Base-by-base conservation (phyloP, 2,888 invertebrate species). In the Augiades crinisus region DNA sequence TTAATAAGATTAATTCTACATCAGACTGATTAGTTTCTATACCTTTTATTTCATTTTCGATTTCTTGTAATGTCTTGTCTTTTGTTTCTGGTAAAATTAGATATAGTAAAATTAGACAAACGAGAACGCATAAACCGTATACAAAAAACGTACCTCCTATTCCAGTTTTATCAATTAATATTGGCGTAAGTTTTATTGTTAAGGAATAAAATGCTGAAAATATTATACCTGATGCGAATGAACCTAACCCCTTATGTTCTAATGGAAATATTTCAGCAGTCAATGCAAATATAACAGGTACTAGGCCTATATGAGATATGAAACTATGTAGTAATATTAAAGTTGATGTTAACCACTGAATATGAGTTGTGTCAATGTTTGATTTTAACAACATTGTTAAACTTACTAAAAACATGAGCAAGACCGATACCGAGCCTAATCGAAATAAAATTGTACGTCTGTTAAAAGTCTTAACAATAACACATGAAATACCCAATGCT, bases 81-180 rank as follows among this genome's bases (percentile, higher is more conserved):
- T 75, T 76, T 2, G 76, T 76, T 58, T 77, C 77, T 10, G 72
- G 72, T 14, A 77, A 27, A 16, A 70, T 55, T 36, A 59, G 69
- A 54, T 65, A 66, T 27, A 75, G 54, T 14, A 65, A n/a, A 1
- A 60, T 3, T 1, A 72, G 55, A 55, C 67, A 64, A 3, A 68
- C 5, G 5, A 59, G 36, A 16, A 74, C 54, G 37, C 52, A 43
- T 0, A 60, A 10, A 2, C 65, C 72, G 30, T 63, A 75, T 3
- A 69, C 61, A 5, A 53, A 57, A 56, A 66, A 75, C 0, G 67
- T 64, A 0, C 70, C 68, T 2, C 62, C 57, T 0, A 75, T 36
- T 2, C 70, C 68, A 2, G 58, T 63, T 10, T 47, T 36, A 7
- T 64, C 59, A 33, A 75, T 68, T 47, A 75, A 59, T 36, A 67